Base-by-base conservation (phyloP, 2,113 vertebrate species). In the Nanger granti region DNA sequence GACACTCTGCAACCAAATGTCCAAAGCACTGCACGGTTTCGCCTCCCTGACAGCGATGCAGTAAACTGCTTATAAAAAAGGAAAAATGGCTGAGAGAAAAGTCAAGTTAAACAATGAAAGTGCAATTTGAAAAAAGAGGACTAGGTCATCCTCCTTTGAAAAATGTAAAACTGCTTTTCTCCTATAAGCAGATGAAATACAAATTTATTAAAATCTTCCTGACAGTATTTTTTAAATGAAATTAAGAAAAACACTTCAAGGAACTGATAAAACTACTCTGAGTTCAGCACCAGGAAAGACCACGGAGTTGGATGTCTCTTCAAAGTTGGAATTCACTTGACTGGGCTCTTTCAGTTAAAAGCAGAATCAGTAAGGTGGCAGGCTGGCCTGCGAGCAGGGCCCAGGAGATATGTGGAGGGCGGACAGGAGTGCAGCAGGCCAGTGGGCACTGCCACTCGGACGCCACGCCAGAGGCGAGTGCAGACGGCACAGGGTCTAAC, bases 1-100 rank as follows among this genome's bases (percentile, higher is more conserved):
- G 89, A 97, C 85, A 84, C 73, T 97, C 97, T 93, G 98, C 89
- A 98, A 97, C 86, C 93, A 97, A 97, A 98, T 97, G 97, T 96
- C 52, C 28, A 95, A 93, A 97, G 87, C 57, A 87, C 0, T 92
- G 79, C 55, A 93, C 8, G 86, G 89, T 55, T 94, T 92, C 79
- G 80, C 2, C 96, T 66, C 76, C 90, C 37, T 95, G 86, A 52
- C 62, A 73, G 34, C 41, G 90, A 69, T 66, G 90, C 28, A 88
- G 83, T 89, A 87, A 93, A 92, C 24, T 44, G 28, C 41, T 95
- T 57, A 94, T 80, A 37, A 93, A 96, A 80, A 57, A 88, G 29
- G 47, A 60, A 37, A 92, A 47, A 49, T 24, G 17, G 85, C 34
- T 64, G 44, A 29, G 37, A 91, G 62, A 87, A 92, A 54, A 29